Percentiles rank a stretch among this genome's conserved stretches.
Evolutionary conservation across 2,888 invertebrate genomes (phyloP).

Genomic region (Gymnocheta viridis): DNA sequence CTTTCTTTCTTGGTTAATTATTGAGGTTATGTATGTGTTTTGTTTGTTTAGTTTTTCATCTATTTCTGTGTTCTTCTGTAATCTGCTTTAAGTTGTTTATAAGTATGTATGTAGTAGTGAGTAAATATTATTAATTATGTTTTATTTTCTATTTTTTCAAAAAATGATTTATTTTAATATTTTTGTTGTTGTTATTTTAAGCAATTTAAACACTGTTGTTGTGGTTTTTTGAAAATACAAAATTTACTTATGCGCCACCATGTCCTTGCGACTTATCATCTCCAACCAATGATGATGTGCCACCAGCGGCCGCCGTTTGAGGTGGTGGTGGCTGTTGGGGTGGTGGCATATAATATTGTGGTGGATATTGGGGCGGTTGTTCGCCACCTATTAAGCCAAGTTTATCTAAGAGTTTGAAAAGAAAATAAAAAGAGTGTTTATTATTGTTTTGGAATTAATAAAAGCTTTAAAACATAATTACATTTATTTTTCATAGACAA

Average conservation of each 20-base stretch:
- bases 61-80: conserved; percentile 16
- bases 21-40: conserved; percentile 68
- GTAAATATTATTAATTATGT: conserved; percentile 47
- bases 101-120: conserved; percentile 29
- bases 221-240: conserved; percentile 67
- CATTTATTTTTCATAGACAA: conserved; percentile 50
- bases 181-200: conserved; percentile 44
- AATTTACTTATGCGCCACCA: conserved; percentile 74
- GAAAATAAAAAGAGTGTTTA: conserved; percentile 12
- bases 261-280: conserved; percentile 71
- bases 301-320: conserved; percentile 83
- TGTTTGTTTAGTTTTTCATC: conserved; percentile 12
- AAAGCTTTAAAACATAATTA: conserved; percentile 39
- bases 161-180: conserved; percentile 53
- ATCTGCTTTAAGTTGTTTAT: conserved; percentile 30
- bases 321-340: conserved; percentile 83
- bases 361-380: conserved; percentile 81
- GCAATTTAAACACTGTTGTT: conserved; percentile 65
- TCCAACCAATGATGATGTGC: conserved; percentile 79
- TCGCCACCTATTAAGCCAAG: conserved; percentile 81
- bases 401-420: conserved; percentile 75
- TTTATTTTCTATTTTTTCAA: conserved; percentile 32
- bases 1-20: conserved; percentile 53
- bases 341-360: conserved; percentile 82
- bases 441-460: not conserved